Conservation (phyloP, 2,888 invertebrate genomes). For the Callimorpha dominula region DNA sequence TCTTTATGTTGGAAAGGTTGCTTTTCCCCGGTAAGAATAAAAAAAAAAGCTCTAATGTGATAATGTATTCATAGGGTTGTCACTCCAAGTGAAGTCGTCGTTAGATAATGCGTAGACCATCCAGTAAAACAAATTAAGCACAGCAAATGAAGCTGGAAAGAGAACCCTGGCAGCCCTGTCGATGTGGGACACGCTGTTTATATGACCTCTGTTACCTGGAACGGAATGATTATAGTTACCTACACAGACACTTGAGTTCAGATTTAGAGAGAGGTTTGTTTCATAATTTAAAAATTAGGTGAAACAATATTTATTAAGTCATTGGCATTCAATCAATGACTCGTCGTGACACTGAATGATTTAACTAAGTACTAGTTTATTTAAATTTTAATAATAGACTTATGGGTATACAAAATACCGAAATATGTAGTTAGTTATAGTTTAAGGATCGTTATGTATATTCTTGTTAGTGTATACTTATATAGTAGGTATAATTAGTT, state of each 20-base stretch:
- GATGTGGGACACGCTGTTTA: constrained; percentile 95
- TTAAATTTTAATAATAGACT: too few relatives aligned
- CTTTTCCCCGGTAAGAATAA: not conserved
- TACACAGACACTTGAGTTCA: not conserved
- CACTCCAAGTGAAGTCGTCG: constrained; percentile 91
- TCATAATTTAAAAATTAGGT: not conserved
- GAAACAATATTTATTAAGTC: not conserved
- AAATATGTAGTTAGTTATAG: too few relatives aligned
- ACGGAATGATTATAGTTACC: not conserved
- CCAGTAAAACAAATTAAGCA: constrained; percentile 97
- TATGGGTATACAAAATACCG: too few relatives aligned
- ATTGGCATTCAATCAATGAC: not conserved
- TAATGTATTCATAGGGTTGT: constrained; percentile 87
- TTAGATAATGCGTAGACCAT: constrained; percentile 93
- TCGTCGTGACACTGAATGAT: too few relatives aligned
- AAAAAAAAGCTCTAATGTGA: constrained; percentile 69
- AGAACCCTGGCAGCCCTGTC: constrained; percentile 93
- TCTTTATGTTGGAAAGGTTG: not conserved
- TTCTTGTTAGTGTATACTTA: too few relatives aligned
- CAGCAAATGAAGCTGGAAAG: constrained; percentile 94
- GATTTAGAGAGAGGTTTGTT: not conserved
- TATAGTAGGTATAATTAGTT: too few relatives aligned
- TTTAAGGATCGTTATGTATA: too few relatives aligned
- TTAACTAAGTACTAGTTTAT: too few relatives aligned
- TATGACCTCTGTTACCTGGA: constrained; percentile 87